phyloP scores from a whole-genome alignment of 2,797 vertebrate genomes.

The Paedocypris micromegethes region DNA sequence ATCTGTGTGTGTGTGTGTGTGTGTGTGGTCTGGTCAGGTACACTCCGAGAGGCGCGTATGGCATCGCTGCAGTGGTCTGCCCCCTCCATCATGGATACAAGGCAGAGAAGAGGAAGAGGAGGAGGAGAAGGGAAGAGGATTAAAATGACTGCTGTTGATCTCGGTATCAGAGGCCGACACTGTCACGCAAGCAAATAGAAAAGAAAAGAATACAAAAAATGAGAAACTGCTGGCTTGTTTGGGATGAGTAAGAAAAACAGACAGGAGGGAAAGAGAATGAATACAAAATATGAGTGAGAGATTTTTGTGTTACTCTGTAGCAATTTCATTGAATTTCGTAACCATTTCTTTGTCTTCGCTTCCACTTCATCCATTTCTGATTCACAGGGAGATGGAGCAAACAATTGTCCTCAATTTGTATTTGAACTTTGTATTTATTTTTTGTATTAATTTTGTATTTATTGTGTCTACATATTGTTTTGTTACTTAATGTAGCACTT shows the following conservation, averaged over 20 bases:
- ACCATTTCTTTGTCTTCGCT: too few species aligned
- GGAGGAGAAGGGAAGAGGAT: slow-evolving; percentile 16
- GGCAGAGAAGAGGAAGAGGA: not conserved
- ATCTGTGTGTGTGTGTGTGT: slow-evolving; percentile 14
- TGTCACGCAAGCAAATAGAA: not conserved
- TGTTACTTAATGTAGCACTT: too few species aligned
- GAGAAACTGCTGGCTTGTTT: not conserved
- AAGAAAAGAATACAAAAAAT: slow-evolving; percentile 11
- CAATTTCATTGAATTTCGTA: too few species aligned
- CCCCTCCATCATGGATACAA: slow-evolving; percentile 33
- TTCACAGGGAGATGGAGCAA: too few species aligned
- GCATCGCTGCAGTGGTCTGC: slow-evolving; percentile 31
- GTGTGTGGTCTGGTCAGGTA: slow-evolving; percentile 48
- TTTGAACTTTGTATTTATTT: too few species aligned
- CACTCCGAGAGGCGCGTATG: slow-evolving; percentile 17
- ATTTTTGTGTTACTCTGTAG: too few species aligned
- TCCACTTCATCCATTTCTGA: too few species aligned
- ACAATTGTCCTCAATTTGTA: too few species aligned
- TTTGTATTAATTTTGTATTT: too few species aligned
- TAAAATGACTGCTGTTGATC: slow-evolving; percentile 28
- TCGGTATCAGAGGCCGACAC: not conserved
- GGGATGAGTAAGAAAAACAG: slow-evolving; percentile 8
- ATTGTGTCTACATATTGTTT: too few species aligned
- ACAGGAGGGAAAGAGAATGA: not conserved
- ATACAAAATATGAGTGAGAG: not conserved